Evolutionary conservation across 2,888 invertebrate genomes (phyloP).

Genomic region (Campoplex capitator): DNA sequence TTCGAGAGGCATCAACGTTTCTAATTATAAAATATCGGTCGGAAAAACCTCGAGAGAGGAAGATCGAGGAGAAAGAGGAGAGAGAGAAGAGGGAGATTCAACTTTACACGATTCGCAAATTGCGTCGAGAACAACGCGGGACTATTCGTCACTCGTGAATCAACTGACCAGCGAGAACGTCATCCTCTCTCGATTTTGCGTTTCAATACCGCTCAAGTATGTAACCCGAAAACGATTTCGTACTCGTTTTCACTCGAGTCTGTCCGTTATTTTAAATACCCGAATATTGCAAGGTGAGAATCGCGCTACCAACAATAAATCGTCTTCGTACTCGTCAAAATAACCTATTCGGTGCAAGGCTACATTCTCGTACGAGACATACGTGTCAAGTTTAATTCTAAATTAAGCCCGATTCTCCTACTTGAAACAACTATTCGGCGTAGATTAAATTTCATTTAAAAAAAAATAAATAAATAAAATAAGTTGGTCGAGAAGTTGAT

Average conservation of each 20-base stretch:
- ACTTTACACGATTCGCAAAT: slow-evolving; percentile 53
- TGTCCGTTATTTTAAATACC: background rate
- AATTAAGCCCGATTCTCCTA: slow-evolving; percentile 1
- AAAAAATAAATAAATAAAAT: background rate
- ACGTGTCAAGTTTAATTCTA: slow-evolving; percentile 13
- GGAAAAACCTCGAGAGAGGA: slow-evolving; percentile 35
- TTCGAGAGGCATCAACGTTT: slow-evolving; percentile 44
- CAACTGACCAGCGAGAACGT: slow-evolving; percentile 21
- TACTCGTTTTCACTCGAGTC: background rate
- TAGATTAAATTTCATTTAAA: background rate
- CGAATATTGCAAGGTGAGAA: slow-evolving; percentile 1
- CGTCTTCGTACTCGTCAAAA: background rate
- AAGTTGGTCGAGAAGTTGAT: background rate
- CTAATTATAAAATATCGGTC: slow-evolving; percentile 77
- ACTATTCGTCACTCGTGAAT: slow-evolving; percentile 30
- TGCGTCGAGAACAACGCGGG: slow-evolving; percentile 48
- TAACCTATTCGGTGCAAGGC: slow-evolving; percentile 16
- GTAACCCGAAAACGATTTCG: background rate
- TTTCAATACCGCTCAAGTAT: background rate
- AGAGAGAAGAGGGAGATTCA: background rate
- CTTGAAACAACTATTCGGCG: background rate
- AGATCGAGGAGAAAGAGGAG: background rate
- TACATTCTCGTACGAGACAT: background rate
- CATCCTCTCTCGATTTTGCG: background rate
- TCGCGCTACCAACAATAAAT: background rate